Conservation (phyloP, 1,140 invertebrate genomes). For the Heliconius melpomene region DNA sequence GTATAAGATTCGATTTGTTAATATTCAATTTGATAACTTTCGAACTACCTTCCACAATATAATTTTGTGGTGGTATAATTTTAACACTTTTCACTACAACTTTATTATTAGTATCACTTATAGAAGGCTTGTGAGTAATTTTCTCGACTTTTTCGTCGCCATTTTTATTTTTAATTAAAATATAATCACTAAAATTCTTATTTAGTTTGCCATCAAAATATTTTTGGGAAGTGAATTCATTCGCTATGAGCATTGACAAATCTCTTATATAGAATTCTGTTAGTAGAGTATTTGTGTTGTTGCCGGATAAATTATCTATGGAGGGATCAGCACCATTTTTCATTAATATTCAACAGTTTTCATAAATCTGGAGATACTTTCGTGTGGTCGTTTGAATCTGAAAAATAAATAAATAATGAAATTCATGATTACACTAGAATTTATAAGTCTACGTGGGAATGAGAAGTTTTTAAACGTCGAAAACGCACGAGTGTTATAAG, state of each 20-base stretch:
- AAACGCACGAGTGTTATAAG: no score
- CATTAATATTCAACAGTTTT: slow-evolving; percentile 57
- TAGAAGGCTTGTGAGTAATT: neutral
- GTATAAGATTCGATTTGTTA: neutral
- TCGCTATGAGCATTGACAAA: slow-evolving; percentile 56
- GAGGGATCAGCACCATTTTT: slow-evolving; percentile 53
- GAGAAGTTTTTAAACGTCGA: no score
- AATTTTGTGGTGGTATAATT: neutral
- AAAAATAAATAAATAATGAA: neutral
- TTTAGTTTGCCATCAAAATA: slow-evolving; percentile 33
- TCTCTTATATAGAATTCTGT: slow-evolving; percentile 51
- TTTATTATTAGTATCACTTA: neutral
- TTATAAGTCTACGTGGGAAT: no score
- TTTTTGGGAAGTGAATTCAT: slow-evolving; percentile 48
- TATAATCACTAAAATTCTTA: slow-evolving; percentile 44
- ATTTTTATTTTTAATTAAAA: slow-evolving; percentile 51
- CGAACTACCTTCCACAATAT: neutral
- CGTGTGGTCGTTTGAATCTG: neutral
- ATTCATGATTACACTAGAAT: no score
- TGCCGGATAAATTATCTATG: slow-evolving; percentile 51
- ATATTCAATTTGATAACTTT: neutral
- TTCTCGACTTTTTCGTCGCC: slow-evolving; percentile 41
- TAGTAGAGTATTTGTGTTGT: slow-evolving; percentile 50
- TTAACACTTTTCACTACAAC: neutral
- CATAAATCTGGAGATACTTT: slow-evolving; percentile 48